phyloP scores from a whole-genome alignment of 2,888 invertebrate genomes.

The Vesta saturnalis region DNA sequence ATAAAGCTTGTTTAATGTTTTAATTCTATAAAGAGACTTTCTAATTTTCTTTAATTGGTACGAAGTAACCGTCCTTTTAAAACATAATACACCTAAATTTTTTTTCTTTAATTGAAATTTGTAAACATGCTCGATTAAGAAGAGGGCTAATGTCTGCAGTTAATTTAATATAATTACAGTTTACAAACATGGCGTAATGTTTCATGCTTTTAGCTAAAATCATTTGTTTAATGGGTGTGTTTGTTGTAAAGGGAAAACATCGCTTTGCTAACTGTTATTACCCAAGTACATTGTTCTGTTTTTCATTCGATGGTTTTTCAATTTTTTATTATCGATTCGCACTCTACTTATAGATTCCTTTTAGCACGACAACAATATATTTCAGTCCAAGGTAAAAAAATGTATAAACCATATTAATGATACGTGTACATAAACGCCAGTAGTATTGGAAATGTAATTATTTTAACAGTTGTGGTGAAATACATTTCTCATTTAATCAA shows the following conservation, averaged over 20 bases:
- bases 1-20: slow-evolving; percentile 12
- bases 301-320: no score
- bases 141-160: not conserved
- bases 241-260: slow-evolving; percentile 6
- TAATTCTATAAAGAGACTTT: slow-evolving; percentile 8
- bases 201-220: slow-evolving; percentile 11
- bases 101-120: slow-evolving; percentile 12
- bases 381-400: no score
- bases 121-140: not conserved
- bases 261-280: no score
- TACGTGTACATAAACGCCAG: no score
- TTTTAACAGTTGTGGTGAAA: no score
- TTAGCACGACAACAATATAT: no score
- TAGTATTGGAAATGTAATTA: no score
- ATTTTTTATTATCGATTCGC: no score
- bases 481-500: no score
- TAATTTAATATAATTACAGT: slow-evolving; percentile 14
- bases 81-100: not conserved
- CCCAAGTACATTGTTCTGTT: no score
- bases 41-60: slow-evolving; percentile 14
- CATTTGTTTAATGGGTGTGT: slow-evolving; percentile 8
- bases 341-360: no score
- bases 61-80: not conserved
- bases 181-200: slow-evolving; percentile 9
- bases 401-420: no score